phyloP scores from a whole-genome alignment of 2,888 invertebrate genomes.

The Limnephilus marmoratus region DNA sequence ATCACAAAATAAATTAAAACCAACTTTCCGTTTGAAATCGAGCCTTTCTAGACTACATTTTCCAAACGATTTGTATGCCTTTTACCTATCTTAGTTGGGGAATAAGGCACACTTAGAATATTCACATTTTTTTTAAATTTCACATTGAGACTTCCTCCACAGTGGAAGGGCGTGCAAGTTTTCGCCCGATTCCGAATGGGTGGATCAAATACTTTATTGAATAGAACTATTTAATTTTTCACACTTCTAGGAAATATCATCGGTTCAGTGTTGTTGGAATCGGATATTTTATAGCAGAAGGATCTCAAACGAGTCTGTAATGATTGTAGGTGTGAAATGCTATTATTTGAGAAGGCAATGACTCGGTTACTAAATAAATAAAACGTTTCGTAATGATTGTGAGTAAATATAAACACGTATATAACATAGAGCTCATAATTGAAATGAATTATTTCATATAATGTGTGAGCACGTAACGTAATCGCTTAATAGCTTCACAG shows the following conservation, averaged over 20 bases:
- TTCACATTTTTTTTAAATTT: no score
- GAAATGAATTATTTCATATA: not conserved
- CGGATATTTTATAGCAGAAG: not conserved
- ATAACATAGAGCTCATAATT: not conserved
- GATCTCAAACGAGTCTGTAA: not conserved
- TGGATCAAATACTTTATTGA: no score
- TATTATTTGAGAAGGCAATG: not conserved
- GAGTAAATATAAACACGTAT: not conserved
- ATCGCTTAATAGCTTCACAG: not conserved
- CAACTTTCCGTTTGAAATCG: no score
- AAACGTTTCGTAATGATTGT: not conserved
- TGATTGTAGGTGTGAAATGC: not conserved
- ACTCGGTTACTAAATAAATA: not conserved
- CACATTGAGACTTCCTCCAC: no score
- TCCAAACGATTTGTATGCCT: no score
- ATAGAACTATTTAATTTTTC: no score
- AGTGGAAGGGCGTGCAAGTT: no score
- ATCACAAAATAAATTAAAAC: no score
- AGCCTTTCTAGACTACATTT: no score
- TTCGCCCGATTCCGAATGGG: no score
- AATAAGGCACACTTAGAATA: no score
- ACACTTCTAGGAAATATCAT: not conserved
- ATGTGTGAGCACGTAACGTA: not conserved
- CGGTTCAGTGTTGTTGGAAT: not conserved
- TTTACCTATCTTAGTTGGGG: no score